A percentile compares a stretch with the other conserved stretches of the same genome.
Evolutionary conservation across 2,888 invertebrate species (phyloP).

Genomic region (Dolomedes plantarius): DNA sequence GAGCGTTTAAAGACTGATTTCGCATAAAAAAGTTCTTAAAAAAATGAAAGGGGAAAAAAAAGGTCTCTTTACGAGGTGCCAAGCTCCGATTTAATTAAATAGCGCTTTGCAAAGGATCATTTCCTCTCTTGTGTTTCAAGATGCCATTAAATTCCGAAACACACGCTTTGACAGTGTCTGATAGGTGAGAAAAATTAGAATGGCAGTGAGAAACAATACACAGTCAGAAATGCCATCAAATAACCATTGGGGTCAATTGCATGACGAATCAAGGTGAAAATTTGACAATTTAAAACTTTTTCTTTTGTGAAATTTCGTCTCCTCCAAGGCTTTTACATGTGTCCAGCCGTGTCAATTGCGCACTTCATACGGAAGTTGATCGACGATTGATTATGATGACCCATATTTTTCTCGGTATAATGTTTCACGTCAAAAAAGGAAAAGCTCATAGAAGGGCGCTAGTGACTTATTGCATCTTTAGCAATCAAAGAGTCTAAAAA

Average conservation of each 20-base stretch:
- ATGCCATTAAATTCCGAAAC: constrained; percentile 49
- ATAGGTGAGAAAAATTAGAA: constrained; percentile 39
- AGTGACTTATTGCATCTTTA: too few species aligned
- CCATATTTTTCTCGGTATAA: background rate
- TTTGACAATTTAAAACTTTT: constrained; percentile 25
- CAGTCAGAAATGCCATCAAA: constrained; percentile 38
- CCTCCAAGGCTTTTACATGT: constrained; percentile 29
- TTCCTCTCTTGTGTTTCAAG: constrained; percentile 31
- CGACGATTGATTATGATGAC: background rate
- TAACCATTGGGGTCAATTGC: constrained; percentile 68
- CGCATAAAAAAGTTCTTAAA: background rate
- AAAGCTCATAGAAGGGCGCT: too few species aligned
- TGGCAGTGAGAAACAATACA: constrained; percentile 9
- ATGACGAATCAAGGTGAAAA: constrained; percentile 52
- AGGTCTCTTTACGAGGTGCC: constrained; percentile 19
- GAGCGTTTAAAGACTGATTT: background rate
- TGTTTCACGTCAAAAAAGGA: background rate
- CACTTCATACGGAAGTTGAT: background rate
- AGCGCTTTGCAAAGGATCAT: constrained; percentile 60
- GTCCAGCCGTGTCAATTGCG: constrained; percentile 22
- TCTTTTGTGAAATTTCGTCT: background rate
- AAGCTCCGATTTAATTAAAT: constrained; percentile 59
- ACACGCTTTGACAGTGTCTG: constrained; percentile 37
- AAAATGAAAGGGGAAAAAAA: background rate
- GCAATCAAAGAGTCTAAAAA: too few species aligned